A percentile compares a stretch with the other conserved stretches of the same genome.
These are phyloP conservation scores for Drosophila aldrichi DNA, from an alignment of 2,888 invertebrate genomes.

Conservation along the genomic window DNA sequence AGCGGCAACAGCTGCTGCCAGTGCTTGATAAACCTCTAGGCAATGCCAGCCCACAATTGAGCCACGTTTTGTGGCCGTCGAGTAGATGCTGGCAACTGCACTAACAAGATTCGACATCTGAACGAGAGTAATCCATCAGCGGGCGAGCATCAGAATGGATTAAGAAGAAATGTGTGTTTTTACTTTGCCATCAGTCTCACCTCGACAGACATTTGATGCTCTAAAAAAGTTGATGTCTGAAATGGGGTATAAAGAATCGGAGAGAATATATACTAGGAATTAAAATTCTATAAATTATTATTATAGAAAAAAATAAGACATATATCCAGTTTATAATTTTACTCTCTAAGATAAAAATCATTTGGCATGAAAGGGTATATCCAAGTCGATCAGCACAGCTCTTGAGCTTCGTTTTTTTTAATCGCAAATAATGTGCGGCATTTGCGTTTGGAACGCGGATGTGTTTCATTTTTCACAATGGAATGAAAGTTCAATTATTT, in stretches of 20 bases:
- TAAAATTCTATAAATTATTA: too few species aligned
- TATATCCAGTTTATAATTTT: too few species aligned
- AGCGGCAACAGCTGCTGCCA: constrained; percentile 62
- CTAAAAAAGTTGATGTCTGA: background rate
- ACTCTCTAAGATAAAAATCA: too few species aligned
- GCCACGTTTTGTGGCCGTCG: constrained; percentile 29
- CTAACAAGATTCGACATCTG: constrained; percentile 77
- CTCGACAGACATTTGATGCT: constrained; percentile 36
- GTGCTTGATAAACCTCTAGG: constrained; percentile 25
- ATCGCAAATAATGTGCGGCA: constrained; percentile 67
- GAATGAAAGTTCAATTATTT: constrained; percentile 77
- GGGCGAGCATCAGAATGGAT: constrained; percentile 68
- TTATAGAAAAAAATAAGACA: too few species aligned
- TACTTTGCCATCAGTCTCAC: constrained; percentile 51
- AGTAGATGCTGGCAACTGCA: constrained; percentile 32
- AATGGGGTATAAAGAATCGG: background rate
- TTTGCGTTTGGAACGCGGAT: constrained; percentile 48
- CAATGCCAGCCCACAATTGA: constrained; percentile 39
- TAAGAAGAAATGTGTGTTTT: constrained; percentile 63
- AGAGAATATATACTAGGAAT: too few species aligned
- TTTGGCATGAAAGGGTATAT: too few species aligned
- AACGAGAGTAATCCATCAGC: constrained; percentile 77
- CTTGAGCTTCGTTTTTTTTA: constrained; percentile 34
- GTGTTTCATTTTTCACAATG: constrained; percentile 69
- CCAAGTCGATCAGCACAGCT: too few species aligned